Evolutionary conservation across 2,797 vertebrate species (phyloP), one percentile per base, ranked within the genome.

Genomic region (Oreortyx pictus): DNA sequence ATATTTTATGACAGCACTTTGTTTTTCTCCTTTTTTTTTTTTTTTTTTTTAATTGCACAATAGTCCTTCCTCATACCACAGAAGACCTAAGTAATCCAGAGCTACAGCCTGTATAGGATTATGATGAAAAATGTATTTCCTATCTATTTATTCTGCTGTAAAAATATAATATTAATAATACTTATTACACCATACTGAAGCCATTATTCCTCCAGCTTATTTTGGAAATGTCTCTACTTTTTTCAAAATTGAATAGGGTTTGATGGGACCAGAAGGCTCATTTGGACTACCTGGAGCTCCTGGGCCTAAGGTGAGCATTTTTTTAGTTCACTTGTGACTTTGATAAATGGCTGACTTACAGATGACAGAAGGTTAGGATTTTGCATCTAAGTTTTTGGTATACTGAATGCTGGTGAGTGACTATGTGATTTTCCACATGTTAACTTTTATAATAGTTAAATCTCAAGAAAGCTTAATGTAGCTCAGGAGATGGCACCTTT

Each of bases 221-320:
- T 87, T 37, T 4, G 66, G 61, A 91, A 90, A 70, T 46, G 6
- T 82, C 31, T 91, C 19, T 79, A 15, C 66, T 44, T 90, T 82
- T 81, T 83, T 87, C 85, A 50, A 35, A 88, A 89, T 87, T 91
- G 61, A 52, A 52, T 87, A 99, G 99, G 99, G 99, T 75, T 97
- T 98, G 78, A 97, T 97, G 88, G 99, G 99, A 97, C 96, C 97
- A 86, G 98, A 93, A 75, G 98, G 99, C 56, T 96, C 96, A 82
- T 96, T 98, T 93, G 99, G 99, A 87, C 95, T 97, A 74, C 97
- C 97, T 92, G 99, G 99, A 98, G 76, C 84, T 78, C 86, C 91
- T 83, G 99, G 99, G 93, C 71, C 92, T 14, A 99, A 99, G 98
- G 99, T 99, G 98, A 97, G 49, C 62, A 13, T 85, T 89, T 44